Evolutionary conservation across 2,797 vertebrate species (phyloP).

Genomic region (Rhodeus uyekii): DNA sequence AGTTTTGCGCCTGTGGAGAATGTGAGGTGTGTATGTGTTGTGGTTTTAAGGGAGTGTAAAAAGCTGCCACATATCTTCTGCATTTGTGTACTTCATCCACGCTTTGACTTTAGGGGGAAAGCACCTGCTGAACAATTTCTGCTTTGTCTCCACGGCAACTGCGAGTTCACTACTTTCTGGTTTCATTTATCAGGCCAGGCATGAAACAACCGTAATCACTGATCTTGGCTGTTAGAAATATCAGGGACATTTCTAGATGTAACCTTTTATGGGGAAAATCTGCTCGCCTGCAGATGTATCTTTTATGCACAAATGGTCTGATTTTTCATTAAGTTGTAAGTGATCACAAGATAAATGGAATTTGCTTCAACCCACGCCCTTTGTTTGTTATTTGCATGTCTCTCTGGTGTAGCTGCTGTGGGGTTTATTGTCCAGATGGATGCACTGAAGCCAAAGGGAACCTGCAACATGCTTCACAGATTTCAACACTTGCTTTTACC

Average conservation of each 20-base stretch:
- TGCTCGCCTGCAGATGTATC: constrained; percentile 54
- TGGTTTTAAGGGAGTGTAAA: constrained; percentile 62
- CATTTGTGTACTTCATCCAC: constrained; percentile 55
- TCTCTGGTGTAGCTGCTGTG: constrained; percentile 41
- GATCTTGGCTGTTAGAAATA: constrained; percentile 48
- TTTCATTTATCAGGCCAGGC: constrained; percentile 69
- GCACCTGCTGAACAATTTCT: constrained; percentile 58
- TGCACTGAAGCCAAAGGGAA: constrained; percentile 68
- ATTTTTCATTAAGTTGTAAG: constrained; percentile 65
- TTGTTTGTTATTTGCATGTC: constrained; percentile 56
- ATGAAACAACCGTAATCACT: constrained; percentile 63
- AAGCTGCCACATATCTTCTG: constrained; percentile 66
- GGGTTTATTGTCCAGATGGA: constrained; percentile 76
- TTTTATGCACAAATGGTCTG: constrained; percentile 54
- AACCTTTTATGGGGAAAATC: constrained; percentile 51
- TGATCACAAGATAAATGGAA: constrained; percentile 56
- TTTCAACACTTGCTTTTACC: constrained; percentile 74
- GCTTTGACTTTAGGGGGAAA: constrained; percentile 50
- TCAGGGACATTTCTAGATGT: constrained; percentile 29
- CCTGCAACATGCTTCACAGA: constrained; percentile 63
- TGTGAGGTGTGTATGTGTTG: constrained; percentile 59
- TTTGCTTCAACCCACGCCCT: constrained; percentile 48
- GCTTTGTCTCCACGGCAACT: constrained; percentile 68
- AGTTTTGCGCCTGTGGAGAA: constrained; percentile 69
- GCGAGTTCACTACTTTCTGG: constrained; percentile 62